These are phyloP conservation scores for Nycticebus coucang DNA, from an alignment of 2,113 vertebrate species.

Conservation along the genomic window DNA sequence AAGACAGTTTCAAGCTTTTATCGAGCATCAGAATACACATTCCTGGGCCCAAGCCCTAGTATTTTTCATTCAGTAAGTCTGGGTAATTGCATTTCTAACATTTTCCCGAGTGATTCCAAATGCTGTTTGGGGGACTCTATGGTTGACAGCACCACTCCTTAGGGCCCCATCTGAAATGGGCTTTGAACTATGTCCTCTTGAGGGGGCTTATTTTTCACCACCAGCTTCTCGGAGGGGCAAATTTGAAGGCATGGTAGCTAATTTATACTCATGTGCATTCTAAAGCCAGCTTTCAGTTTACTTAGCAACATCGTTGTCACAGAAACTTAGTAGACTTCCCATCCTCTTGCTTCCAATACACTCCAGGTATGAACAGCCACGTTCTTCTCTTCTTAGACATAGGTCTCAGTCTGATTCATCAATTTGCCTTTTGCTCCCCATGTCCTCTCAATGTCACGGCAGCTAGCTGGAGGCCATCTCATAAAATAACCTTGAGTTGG, in stretches of 20 bases:
- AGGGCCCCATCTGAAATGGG: not conserved
- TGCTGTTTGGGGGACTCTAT: not conserved
- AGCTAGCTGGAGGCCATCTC: not conserved
- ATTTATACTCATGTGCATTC: not conserved
- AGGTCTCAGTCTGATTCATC: not conserved
- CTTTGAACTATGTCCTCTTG: not conserved
- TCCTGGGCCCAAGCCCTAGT: not conserved
- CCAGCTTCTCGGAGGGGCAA: not conserved
- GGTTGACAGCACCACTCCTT: too few species aligned
- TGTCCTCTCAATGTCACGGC: not conserved
- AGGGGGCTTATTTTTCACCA: not conserved
- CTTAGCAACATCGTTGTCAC: not conserved
- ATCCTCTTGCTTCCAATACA: not conserved
- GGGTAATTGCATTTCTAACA: not conserved
- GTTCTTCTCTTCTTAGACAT: not conserved
- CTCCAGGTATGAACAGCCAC: not conserved
- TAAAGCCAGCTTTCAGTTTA: not conserved
- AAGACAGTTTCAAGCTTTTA: not conserved
- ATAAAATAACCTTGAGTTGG: slow-evolving; percentile 32
- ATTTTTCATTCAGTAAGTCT: not conserved
- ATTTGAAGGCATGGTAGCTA: not conserved
- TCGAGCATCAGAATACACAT: not conserved
- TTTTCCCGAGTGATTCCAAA: not conserved
- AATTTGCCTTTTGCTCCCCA: not conserved
- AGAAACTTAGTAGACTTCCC: not conserved